Conservation (phyloP, 2,113 vertebrate genomes). For the Harpagus bidentatus region DNA sequence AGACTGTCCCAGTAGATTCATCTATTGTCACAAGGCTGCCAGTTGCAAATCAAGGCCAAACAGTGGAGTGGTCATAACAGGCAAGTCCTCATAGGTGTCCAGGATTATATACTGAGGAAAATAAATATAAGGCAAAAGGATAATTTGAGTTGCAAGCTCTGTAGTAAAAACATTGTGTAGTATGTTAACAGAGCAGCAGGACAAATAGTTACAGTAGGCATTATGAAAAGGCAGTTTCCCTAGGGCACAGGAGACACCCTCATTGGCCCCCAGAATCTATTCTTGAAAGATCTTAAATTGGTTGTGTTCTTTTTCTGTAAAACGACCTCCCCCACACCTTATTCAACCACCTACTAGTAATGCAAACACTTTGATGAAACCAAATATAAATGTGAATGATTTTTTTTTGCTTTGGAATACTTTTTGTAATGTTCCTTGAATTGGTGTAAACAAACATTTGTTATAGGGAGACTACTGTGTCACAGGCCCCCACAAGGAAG, state of each 20-base stretch:
- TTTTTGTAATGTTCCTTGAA: neutral
- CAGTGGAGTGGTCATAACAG: neutral
- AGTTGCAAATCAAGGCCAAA: neutral
- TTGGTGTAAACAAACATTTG: neutral
- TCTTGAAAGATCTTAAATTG: neutral
- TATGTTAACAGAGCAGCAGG: neutral
- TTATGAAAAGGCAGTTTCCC: neutral
- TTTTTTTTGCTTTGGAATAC: neutral
- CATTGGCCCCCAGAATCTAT: neutral
- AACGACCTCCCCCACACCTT: neutral
- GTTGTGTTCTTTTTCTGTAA: neutral
- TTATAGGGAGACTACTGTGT: neutral
- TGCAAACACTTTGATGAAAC: neutral
- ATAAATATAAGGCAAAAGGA: neutral
- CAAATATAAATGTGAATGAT: neutral
- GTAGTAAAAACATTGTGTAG: neutral
- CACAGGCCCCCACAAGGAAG: neutral
- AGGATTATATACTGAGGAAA: neutral
- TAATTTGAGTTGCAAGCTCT: neutral
- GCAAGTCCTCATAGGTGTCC: neutral
- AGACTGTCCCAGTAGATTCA: neutral
- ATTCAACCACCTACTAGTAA: neutral
- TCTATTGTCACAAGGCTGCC: neutral
- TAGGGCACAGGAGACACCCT: neutral
- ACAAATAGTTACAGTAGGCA: neutral